These are phyloP conservation scores for Chitala chitala DNA, from an alignment of 2,113 vertebrate species.

Conservation along the genomic window DNA sequence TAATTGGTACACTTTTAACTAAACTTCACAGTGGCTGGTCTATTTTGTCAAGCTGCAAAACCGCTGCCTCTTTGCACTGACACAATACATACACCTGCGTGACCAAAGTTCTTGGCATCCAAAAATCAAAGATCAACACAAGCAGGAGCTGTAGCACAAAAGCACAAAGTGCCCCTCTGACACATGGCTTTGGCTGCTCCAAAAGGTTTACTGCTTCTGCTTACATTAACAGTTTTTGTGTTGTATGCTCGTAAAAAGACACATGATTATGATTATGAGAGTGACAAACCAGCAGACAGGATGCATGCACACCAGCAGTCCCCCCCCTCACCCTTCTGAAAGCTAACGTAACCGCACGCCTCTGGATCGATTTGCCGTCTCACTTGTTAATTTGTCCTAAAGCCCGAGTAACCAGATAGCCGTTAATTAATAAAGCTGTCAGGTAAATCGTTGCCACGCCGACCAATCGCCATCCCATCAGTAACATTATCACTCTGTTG, in stretches of 20 bases:
- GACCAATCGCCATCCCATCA: conserved; percentile 78
- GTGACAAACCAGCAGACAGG: background rate
- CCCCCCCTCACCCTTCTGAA: conserved; percentile 4
- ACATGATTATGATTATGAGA: background rate
- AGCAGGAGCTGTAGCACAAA: background rate
- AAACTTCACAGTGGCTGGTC: background rate
- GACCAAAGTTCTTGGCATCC: too few species aligned
- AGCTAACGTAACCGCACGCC: conserved; percentile 4
- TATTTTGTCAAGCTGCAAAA: background rate
- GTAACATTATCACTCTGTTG: conserved; percentile 78
- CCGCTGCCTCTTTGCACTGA: too few species aligned
- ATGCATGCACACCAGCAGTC: background rate
- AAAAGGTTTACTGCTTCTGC: background rate
- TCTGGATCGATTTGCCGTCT: background rate
- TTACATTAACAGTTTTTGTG: background rate
- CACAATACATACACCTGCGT: too few species aligned
- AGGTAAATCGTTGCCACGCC: conserved; percentile 73
- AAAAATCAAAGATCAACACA: background rate
- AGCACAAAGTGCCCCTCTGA: background rate
- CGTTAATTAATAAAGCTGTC: conserved; percentile 94
- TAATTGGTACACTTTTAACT: background rate
- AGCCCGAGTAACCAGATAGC: conserved; percentile 80
- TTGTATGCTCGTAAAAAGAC: background rate
- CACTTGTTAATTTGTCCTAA: conserved; percentile 61
- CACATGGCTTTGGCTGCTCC: background rate